Evolutionary conservation across 2,888 invertebrate species (phyloP).

Genomic region (Polyommatus icarus): DNA sequence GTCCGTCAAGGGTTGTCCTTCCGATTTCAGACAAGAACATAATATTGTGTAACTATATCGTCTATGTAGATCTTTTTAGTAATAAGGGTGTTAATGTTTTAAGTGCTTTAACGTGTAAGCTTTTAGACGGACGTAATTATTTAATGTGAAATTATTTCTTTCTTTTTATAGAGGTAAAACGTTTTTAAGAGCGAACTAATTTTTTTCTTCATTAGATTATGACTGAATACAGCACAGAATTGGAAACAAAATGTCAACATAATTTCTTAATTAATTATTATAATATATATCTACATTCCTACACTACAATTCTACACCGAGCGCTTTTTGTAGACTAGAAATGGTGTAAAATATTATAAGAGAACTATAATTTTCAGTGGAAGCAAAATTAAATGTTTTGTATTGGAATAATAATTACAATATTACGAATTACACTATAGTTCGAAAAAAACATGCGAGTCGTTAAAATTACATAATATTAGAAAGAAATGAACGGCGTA

Average conservation of each 20-base stretch:
- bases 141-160: neutral
- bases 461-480: constrained; percentile 44
- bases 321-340: neutral
- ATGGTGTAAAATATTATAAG: neutral
- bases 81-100: no score
- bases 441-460: neutral
- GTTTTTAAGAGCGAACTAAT: neutral
- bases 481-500: constrained; percentile 45
- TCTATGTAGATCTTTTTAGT: no score
- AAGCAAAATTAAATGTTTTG: neutral
- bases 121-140: neutral
- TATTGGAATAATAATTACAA: neutral
- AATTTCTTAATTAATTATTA: no score
- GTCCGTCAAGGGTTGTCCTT: no score
- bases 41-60: no score
- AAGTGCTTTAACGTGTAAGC: neutral
- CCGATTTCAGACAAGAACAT: no score
- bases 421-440: neutral
- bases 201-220: neutral
- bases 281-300: no score
- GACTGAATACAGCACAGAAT: neutral
- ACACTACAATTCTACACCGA: neutral
- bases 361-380: neutral
- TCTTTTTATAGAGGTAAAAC: neutral
- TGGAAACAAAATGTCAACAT: no score